Evolutionary conservation across 1,140 invertebrate species (phyloP), one percentile per base, ranked within the genome.

Genomic region (Dreissena polymorpha): DNA sequence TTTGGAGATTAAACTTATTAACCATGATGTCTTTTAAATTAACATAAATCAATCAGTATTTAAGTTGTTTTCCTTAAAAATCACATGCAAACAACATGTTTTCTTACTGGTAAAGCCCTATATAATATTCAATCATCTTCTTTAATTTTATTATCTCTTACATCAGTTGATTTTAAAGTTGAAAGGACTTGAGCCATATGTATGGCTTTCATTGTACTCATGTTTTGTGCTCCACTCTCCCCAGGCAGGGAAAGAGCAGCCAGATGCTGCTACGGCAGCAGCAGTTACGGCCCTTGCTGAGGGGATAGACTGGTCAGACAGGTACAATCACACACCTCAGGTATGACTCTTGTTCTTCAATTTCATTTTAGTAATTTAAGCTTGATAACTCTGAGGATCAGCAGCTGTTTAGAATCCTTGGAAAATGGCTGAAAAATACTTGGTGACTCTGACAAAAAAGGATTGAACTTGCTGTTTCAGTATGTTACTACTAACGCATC

Each of bases 221-320:
- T 71, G 2, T 39, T 39, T 39, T 2, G 39, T 8, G 2, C 39
- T 39, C 39, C 39, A 39, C 39, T 57, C 60, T 63, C 68, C 86
- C 14, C 68, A 92, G 91, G 60, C 74, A 69, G 90, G 88, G 1
- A 83, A 90, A 93, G 94, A 94, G 50, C 95, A 98, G 92, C 97
- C 97, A n/a, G 95, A 95, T 91, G 92, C 95, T 2, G 93, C 94
- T 25, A 94, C 94, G 87, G 97, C 97, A 0, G 88, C 93, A 81
- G 89, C 91, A 25, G 88, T 93, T 39, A 91, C 89, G 10, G 86
- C 86, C 2, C 86, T 73, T 63, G 85, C 69, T 18, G 88, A 87
- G n/a, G 71, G 16, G 13, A 75, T 85, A 64, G 88, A 91, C 21
- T 90, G 81, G 85, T 86, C 88, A 75, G 92, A 92, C 50, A 92